phyloP scores from a whole-genome alignment of 2,797 vertebrate species.

The Amblyraja radiata region DNA sequence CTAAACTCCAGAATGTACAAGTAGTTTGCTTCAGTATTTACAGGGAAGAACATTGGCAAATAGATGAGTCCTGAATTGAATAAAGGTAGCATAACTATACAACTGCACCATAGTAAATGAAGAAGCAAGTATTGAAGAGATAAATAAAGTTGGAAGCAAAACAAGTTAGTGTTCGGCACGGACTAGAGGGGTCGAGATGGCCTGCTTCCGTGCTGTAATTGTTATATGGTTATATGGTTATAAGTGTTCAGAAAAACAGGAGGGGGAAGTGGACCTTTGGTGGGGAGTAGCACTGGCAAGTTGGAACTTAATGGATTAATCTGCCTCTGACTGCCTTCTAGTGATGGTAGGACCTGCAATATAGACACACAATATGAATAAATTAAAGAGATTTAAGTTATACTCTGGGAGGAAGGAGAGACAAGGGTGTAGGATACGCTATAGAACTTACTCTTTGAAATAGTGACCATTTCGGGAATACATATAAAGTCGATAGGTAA shows the following conservation, averaged over 20 bases:
- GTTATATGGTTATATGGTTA: no score
- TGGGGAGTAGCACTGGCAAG: background rate
- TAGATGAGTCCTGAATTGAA: background rate
- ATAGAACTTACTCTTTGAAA: background rate
- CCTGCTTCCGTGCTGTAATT: no score
- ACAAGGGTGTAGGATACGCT: background rate
- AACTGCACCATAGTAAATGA: background rate
- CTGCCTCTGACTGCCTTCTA: background rate
- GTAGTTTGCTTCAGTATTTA: background rate
- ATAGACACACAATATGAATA: background rate
- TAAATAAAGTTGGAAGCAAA: background rate
- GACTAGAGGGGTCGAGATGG: no score
- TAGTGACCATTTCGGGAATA: background rate
- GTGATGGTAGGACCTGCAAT: background rate
- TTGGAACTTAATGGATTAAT: background rate
- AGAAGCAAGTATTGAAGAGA: background rate
- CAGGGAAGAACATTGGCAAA: background rate
- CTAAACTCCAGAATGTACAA: no score
- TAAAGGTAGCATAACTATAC: background rate
- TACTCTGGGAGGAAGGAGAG: background rate
- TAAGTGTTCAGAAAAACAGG: background rate
- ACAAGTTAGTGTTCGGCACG: no score
- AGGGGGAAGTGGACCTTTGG: background rate
- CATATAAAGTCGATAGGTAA: background rate
- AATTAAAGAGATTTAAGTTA: background rate